Base-by-base conservation (phyloP, 2,888 invertebrate species). In the Kryphioiulus occultus region DNA sequence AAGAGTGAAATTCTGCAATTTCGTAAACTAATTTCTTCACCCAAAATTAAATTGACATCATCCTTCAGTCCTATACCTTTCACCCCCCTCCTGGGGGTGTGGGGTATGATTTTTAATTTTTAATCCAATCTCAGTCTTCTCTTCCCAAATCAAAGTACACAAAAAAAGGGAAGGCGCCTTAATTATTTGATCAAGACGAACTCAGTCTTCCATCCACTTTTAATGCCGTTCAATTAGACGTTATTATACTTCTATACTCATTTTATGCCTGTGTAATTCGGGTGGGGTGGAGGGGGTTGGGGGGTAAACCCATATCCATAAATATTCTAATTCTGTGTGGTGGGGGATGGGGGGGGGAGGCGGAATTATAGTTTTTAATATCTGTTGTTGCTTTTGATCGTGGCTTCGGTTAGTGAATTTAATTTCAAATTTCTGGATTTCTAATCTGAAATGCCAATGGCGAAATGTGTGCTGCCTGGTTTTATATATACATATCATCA, bases 351-450 rank as follows among this genome's bases (percentile, higher is more conserved):
- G n/a, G n/a, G n/a, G 7, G 15, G 44, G 44, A 10, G 12, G 9
- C 44, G 9, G 44, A 44, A 44, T 44, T 44, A 44, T 44, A 22
- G 44, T 59, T 59, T 59, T 59, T 59, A 59, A 59, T 59, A 59
- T 59, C 59, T 59, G 22, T 22, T 22, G 59, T 59, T 59, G 59
- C 59, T 59, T 59, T 59, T 59, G 59, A 59, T 59, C 59, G 19
- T 22, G 2, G 59, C 59, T 59, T 59, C 59, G 59, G 59, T 59
- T 59, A 59, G 59, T 59, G 22, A 59, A 59, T 59, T 59, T 59
- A 59, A 59, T 59, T 59, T 59, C 22, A 59, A 59, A 59, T 59
- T 59, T 59, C 59, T 59, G 22, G 59, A 59, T 59, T 59, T 59
- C 59, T 59, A 59, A 59, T 59, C 59, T 22, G 59, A 59, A 59